Evolutionary conservation across 2,113 vertebrate species (phyloP).

Genomic region (Okapia johnstoni): DNA sequence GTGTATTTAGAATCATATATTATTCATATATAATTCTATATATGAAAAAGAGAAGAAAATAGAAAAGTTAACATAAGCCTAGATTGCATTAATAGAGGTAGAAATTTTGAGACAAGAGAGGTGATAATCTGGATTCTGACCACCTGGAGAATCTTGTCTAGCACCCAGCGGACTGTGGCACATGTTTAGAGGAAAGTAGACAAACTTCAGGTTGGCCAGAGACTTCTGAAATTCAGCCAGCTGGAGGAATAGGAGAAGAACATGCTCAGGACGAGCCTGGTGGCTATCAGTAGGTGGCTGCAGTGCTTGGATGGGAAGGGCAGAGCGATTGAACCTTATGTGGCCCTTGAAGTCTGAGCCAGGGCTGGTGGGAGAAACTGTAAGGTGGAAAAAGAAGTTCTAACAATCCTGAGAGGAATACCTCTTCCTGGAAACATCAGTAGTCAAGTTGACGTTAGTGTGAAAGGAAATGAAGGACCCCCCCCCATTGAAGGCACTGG

Average conservation of each 20-base stretch:
- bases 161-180: background rate
- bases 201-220: background rate
- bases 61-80: background rate
- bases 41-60: conserved; percentile 16
- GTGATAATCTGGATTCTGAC: background rate
- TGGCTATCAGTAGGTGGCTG: background rate
- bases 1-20: background rate
- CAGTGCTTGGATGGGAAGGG: background rate
- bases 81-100: background rate
- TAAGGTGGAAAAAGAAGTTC: background rate
- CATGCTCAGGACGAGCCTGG: background rate
- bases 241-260: background rate
- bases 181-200: background rate
- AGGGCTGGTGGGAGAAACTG: background rate
- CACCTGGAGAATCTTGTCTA: background rate
- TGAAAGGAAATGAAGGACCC: background rate
- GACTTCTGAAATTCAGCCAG: background rate
- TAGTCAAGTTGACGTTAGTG: background rate
- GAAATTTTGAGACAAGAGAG: background rate
- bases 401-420: background rate
- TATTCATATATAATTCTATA: background rate
- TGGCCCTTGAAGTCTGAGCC: background rate
- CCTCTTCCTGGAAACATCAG: background rate
- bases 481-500: background rate
- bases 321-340: background rate